These are phyloP conservation scores for Andricus quercusramuli DNA, from an alignment of 2,888 invertebrate species.

Conservation along the genomic window DNA sequence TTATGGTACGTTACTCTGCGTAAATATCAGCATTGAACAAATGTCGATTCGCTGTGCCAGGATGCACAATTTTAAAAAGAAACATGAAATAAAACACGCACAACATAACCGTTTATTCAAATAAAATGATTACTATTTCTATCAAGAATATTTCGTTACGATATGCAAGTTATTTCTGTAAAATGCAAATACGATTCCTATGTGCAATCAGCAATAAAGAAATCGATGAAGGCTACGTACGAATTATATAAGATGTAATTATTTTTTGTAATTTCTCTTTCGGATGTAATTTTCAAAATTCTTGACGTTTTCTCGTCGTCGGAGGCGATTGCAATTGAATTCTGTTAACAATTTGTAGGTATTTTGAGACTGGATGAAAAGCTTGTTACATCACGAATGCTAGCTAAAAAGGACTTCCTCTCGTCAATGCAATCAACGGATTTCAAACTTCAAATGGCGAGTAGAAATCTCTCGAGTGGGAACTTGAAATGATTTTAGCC, in stretches of 20 bases:
- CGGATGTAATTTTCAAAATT: neutral
- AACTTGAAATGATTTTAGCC: neutral
- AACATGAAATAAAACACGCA: neutral
- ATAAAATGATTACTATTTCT: neutral
- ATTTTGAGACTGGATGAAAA: neutral
- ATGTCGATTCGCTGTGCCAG: neutral
- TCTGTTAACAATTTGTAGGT: neutral
- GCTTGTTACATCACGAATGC: neutral
- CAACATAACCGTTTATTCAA: neutral
- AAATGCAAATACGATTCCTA: neutral
- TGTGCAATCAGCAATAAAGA: neutral
- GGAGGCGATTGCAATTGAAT: neutral
- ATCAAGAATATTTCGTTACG: neutral
- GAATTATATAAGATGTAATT: neutral
- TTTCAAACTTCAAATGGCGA: neutral
- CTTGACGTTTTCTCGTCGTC: neutral
- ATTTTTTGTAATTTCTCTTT: neutral
- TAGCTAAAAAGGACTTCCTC: neutral
- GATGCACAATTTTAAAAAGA: neutral
- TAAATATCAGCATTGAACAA: slow-evolving; percentile 28
- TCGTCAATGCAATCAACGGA: neutral
- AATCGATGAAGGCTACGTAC: neutral
- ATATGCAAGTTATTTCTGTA: neutral
- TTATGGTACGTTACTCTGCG: slow-evolving; percentile 32
- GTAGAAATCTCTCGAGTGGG: neutral